These are phyloP conservation scores for Onychostoma macrolepis DNA, from an alignment of 2,113 vertebrate genomes.

Conservation along the genomic window DNA sequence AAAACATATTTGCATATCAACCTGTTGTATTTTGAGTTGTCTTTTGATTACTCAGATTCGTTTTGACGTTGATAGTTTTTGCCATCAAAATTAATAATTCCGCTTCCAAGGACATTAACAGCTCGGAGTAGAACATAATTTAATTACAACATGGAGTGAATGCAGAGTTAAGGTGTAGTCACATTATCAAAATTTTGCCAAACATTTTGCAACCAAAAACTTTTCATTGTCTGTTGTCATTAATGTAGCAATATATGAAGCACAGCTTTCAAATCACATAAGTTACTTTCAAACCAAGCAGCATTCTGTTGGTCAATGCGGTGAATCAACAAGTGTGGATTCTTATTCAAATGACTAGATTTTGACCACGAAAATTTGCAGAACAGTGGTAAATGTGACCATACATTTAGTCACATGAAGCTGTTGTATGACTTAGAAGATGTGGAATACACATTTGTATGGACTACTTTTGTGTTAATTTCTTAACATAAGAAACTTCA, in stretches of 20 bases:
- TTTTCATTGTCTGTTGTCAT: not conserved
- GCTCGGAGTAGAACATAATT: not conserved
- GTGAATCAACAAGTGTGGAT: not conserved
- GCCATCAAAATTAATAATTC: no score
- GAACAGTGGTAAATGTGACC: no score
- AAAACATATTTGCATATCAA: not conserved
- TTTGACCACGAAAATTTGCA: no score
- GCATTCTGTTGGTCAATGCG: not conserved
- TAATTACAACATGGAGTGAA: not conserved
- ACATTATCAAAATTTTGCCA: not conserved
- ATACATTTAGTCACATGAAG: no score
- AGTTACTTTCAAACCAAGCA: not conserved
- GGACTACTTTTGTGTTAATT: not conserved
- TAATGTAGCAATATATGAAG: not conserved
- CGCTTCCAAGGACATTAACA: not conserved
- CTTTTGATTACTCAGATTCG: not conserved
- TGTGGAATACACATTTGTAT: not conserved
- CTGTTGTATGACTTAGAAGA: not conserved
- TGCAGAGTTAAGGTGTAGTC: not conserved
- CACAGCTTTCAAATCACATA: not conserved
- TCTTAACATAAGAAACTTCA: not conserved
- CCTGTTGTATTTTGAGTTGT: not conserved
- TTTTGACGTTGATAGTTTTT: no score
- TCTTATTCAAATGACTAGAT: no score
- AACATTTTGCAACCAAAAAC: not conserved